A percentile compares a stretch with the other conserved stretches of the same genome.
Conservation (phyloP, 2,888 invertebrate genomes). For the Drosophila prostipennis region DNA sequence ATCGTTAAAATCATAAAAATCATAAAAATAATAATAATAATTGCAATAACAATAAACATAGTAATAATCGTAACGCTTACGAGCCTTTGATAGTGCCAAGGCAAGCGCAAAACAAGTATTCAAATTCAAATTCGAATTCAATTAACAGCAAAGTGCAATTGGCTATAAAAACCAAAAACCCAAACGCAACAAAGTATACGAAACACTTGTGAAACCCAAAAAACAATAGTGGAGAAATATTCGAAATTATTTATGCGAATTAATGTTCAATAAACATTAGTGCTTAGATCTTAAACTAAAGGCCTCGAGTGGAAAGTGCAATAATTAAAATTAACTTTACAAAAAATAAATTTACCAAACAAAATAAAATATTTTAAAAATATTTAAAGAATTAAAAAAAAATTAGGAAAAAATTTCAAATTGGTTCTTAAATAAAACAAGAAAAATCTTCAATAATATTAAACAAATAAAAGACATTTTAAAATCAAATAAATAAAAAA, state of each 20-base stretch:
- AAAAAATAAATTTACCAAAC: slow-evolving; percentile 25
- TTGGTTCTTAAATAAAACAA: neutral
- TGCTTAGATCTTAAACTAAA: slow-evolving; percentile 7
- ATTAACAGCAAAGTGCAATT: slow-evolving; percentile 45
- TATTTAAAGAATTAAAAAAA: neutral
- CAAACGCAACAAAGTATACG: slow-evolving; percentile 46
- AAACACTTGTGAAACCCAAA: slow-evolving; percentile 31
- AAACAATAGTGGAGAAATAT: slow-evolving; percentile 29
- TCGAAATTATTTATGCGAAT: slow-evolving; percentile 13
- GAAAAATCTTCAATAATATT: neutral
- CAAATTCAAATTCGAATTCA: slow-evolving; percentile 27
- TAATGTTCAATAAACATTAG: slow-evolving; percentile 22
- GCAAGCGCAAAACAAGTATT: slow-evolving; percentile 25
- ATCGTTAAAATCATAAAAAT: slow-evolving; percentile 35
- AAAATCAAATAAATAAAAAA: neutral
- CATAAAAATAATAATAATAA: slow-evolving; percentile 53
- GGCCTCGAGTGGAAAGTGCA: slow-evolving; percentile 57
- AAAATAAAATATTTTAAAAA: slow-evolving; percentile 19
- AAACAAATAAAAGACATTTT: slow-evolving; percentile 1
- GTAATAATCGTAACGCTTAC: slow-evolving; percentile 51
- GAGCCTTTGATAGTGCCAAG: slow-evolving; percentile 43
- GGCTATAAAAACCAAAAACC: slow-evolving; percentile 39
- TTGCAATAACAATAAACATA: slow-evolving; percentile 50
- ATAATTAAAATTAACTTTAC: slow-evolving; percentile 44
- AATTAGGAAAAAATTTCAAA: neutral